Percentiles rank a stretch among this genome's conserved stretches.
These are phyloP conservation scores for Alsophila aescularia DNA, from an alignment of 2,888 invertebrate species.

Conservation along the genomic window DNA sequence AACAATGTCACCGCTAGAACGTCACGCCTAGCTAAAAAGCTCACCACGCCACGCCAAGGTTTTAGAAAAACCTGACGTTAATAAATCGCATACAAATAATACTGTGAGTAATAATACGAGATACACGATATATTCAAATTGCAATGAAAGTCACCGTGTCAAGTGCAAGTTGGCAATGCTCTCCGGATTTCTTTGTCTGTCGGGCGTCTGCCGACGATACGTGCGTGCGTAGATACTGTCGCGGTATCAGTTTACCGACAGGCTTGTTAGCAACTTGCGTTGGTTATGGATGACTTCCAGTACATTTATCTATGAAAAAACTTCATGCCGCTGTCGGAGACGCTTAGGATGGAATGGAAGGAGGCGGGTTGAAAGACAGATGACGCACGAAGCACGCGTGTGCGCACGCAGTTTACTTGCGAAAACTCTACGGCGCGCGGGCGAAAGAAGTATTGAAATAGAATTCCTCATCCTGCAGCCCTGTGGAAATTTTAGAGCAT, in stretches of 20 bases:
- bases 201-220: conserved; percentile 9
- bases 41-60: no score
- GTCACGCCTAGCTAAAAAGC: no score
- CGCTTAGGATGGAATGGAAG: conserved; percentile 5
- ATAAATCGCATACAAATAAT: no score
- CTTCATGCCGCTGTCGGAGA: conserved; percentile 6
- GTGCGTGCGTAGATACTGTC: neutral
- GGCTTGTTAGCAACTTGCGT: conserved; percentile 8
- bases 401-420: neutral
- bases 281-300: conserved; percentile 8
- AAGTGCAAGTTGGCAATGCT: conserved; percentile 28
- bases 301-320: conserved; percentile 6
- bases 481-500: no score
- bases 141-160: conserved; percentile 27
- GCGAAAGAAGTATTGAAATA: no score
- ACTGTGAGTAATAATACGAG: no score
- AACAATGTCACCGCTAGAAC: no score
- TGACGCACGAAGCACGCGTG: conserved; percentile 18
- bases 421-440: no score
- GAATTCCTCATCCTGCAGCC: no score
- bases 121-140: conserved; percentile 7
- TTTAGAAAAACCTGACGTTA: no score
- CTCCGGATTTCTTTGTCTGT: conserved; percentile 15
- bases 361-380: conserved; percentile 22
- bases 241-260: conserved; percentile 20